These are phyloP conservation scores for Leptopterna dolabrata DNA, from an alignment of 2,888 invertebrate genomes.

Conservation along the genomic window DNA sequence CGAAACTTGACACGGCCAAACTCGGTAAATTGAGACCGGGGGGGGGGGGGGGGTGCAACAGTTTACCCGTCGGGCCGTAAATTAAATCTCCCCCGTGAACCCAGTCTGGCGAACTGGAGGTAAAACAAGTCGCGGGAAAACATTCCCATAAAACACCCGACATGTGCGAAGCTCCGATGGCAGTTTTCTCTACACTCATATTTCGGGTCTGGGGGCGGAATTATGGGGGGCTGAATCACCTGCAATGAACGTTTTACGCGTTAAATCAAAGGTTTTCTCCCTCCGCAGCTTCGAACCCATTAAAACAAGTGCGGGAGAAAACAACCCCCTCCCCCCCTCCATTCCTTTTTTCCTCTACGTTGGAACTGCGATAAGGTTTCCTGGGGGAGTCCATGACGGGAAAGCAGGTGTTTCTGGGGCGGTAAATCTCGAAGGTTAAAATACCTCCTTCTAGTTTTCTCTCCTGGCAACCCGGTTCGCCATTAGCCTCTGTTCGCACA, in stretches of 20 bases:
- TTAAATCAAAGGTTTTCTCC: conserved; percentile 34
- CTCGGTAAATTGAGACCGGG: not conserved
- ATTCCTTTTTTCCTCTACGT: not conserved
- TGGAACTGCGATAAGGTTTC: conserved; percentile 15
- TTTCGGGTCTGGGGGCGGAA: not conserved
- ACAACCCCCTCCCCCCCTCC: not conserved
- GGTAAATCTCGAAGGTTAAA: not conserved
- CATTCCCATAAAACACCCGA: conserved; percentile 16
- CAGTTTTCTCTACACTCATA: not conserved
- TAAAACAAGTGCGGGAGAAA: not conserved
- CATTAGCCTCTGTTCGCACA: too few relatives aligned
- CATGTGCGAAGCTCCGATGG: not conserved
- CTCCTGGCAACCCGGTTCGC: not conserved
- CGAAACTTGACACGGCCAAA: too few relatives aligned
- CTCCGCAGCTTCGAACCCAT: not conserved
- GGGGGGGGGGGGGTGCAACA: not conserved
- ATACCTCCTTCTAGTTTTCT: not conserved
- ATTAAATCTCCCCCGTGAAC: not conserved
- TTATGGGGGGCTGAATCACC: conserved; percentile 33
- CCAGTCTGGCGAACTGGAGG: not conserved
- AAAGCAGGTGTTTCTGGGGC: not conserved
- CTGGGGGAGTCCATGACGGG: not conserved
- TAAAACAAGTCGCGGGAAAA: conserved; percentile 1
- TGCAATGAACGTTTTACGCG: conserved; percentile 14
- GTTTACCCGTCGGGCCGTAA: not conserved